A percentile compares a stretch with the other conserved stretches of the same genome.
Conservation (phyloP, 2,888 invertebrate species). For the Pantelozetes paolii region DNA sequence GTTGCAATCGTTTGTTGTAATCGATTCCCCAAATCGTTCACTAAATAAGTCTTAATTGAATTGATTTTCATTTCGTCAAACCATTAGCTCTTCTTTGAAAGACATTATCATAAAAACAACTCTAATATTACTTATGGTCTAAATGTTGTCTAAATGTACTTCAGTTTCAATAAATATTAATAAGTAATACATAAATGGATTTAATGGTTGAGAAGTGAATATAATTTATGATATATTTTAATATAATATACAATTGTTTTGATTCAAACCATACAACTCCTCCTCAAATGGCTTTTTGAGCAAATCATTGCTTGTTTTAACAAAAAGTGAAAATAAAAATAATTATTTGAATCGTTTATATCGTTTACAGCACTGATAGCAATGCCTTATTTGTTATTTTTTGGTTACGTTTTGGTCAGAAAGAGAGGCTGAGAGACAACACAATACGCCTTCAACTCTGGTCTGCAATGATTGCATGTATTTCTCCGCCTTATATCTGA, state of each 20-base stretch:
- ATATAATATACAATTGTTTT: slow-evolving; percentile 25
- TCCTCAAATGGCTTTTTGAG: slow-evolving; percentile 10
- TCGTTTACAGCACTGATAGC: no score
- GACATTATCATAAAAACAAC: neutral
- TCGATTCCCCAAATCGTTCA: neutral
- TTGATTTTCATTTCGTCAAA: neutral
- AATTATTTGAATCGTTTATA: slow-evolving; percentile 31
- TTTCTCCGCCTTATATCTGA: slow-evolving; percentile 25
- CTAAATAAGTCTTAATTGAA: slow-evolving; percentile 26
- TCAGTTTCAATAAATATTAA: slow-evolving; percentile 15
- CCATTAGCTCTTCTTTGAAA: slow-evolving; percentile 15
- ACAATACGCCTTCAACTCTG: slow-evolving; percentile 21
- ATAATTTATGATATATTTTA: neutral
- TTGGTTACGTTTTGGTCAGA: neutral
- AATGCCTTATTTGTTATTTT: neutral
- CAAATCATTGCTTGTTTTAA: slow-evolving; percentile 23
- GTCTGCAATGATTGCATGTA: slow-evolving; percentile 32
- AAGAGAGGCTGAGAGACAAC: slow-evolving; percentile 29
- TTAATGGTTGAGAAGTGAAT: neutral
- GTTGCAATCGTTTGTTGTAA: slow-evolving; percentile 3
- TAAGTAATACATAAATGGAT: slow-evolving; percentile 2
- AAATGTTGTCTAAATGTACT: neutral
- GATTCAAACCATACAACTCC: slow-evolving; percentile 19
- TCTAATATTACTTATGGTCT: neutral
- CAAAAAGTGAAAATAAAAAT: slow-evolving; percentile 16